Conservation (phyloP, 2,888 invertebrate genomes). For the Nebria brevicollis region DNA sequence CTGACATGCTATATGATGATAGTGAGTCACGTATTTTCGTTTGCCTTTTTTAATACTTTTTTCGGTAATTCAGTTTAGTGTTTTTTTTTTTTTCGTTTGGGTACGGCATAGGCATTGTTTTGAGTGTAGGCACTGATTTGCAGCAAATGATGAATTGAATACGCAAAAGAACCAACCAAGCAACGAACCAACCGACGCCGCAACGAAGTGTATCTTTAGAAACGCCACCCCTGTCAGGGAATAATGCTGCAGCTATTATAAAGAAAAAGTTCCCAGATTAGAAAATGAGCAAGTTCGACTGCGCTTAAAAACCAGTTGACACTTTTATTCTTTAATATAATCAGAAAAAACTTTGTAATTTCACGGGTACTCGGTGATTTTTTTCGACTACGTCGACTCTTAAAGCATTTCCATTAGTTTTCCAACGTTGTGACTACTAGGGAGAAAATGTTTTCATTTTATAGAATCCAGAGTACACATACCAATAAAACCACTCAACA, state of each 20-base stretch:
- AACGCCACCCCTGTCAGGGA: conserved; percentile 33
- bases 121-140: background rate
- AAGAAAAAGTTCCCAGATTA: conserved; percentile 50
- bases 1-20: background rate
- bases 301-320: conserved; percentile 51
- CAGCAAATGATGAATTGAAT: background rate
- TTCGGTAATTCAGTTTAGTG: too few species aligned
- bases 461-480: too few species aligned
- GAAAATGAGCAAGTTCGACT: conserved; percentile 50
- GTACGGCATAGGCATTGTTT: background rate
- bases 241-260: conserved; percentile 48
- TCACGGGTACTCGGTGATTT: conserved; percentile 55
- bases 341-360: conserved; percentile 57
- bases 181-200: background rate
- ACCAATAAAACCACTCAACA: too few species aligned
- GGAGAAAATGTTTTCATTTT: background rate
- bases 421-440: background rate
- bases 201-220: conserved; percentile 9
- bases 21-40: background rate
- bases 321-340: conserved; percentile 55
- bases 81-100: too few species aligned
- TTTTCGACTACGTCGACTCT: conserved; percentile 54
- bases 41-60: background rate
- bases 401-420: conserved; percentile 56
- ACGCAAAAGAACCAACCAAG: background rate